Base-by-base conservation (phyloP, 2,113 vertebrate species). In the Phoxinus phoxinus region DNA sequence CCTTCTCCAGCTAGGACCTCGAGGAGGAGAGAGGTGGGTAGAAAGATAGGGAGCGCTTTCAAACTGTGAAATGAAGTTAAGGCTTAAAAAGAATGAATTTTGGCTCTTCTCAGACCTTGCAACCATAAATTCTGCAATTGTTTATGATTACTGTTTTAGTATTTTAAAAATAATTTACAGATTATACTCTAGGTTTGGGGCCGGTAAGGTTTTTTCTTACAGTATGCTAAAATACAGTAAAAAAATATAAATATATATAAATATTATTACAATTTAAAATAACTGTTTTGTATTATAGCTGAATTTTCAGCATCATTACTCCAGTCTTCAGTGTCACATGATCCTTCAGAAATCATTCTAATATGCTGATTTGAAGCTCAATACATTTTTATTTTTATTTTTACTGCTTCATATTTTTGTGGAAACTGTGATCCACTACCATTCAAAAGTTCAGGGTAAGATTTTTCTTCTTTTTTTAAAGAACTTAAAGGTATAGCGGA, bases 1-100 rank as follows among this genome's bases (percentile, higher is more conserved):
- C 96, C 95, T 96, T 90, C 94, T 94, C 95, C 95, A 96, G 90
- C 88, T 90, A 72, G 94, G 91, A 51, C 95, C 94, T 0, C 95
- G 93, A 0, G 95, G 95, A 58, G 95, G 95, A 1, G 96, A 95
- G 75, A 95, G 88, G 87, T 96, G 96, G 59, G 93, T 89, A 0
- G 94, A 92, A 63, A 93, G 94, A 37, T 96, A 96, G 15, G 96
- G 95, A 19, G 95, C 95, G 77, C 94, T 96, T 89, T 96, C 95
- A 3, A 95, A 86, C 95, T 97, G 89, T 1, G 13, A n/a, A 69
- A n/a, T 17, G 3, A 0, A 6, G 93, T 95, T 93, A 96, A 96
- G 90, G 91, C 69, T 32, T 32, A 4, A 71, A 63, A 27, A 19
- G 17, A 67, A 46, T 23, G 0, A 0, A 30, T 58, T 58, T 15